Base-by-base conservation (phyloP, 2,888 invertebrate species). In the Idaea aversata region DNA sequence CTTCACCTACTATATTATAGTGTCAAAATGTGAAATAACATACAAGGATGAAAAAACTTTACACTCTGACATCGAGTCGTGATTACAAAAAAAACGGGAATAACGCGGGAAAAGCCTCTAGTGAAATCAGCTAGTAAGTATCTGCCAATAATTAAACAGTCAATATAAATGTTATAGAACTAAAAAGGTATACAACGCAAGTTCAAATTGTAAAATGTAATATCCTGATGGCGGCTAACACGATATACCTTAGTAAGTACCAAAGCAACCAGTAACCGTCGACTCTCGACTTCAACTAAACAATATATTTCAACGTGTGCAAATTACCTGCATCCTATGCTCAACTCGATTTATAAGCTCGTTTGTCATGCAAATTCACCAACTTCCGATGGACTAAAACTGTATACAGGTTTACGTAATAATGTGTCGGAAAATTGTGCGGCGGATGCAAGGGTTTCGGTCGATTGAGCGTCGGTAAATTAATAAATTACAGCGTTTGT, bases 271-370 rank as follows among this genome's bases (percentile, higher is more conserved):
- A 10, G 7, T 25, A 34, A 16, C 5, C 59, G n/a, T 7, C 16
- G 16, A 59, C 13, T 6, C 59, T 13, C 59, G 25, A 59, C 16
- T 13, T 25, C 59, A 15, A 59, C 59, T 25, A 34, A 59, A 34
- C 58, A 16, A 15, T 59, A 59, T 59, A 59, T 59, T 59, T 59
- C 34, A 59, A 6, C 59, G 59, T 59, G 59, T 59, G 59, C 59
- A 59, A 59, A 59, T 59, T 59, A 59, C 59, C 59, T 59, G 59
- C 59, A 59, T 59, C 59, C 59, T 59, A 59, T 59, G 59, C 34
- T 59, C 59, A 59, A 7, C 34, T 13, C 59, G 59, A 59, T 59
- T 59, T 59, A 59, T 59, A 59, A 59, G 59, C 59, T 59, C 59
- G 59, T 59, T 59, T 59, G 59, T 59, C 59, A 59, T 59, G 59